Percentiles rank a stretch among this genome's conserved stretches.
phyloP scores from a whole-genome alignment of 2,888 invertebrate species.

The Clistopyga incitator region DNA sequence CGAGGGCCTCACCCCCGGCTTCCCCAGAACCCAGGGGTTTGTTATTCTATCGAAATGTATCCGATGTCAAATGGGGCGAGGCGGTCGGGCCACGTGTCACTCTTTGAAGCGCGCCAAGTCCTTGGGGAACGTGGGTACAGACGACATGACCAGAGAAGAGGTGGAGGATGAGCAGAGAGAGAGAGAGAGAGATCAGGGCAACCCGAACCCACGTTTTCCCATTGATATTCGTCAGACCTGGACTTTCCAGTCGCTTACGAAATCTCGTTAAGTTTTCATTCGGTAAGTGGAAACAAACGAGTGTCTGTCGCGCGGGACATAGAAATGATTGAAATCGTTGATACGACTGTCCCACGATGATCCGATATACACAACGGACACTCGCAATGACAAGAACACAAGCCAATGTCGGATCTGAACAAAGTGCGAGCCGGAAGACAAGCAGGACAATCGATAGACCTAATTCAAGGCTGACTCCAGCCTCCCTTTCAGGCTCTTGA shows the following conservation, averaged over 20 bases:
- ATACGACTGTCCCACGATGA: constrained; percentile 26
- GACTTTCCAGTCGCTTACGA: constrained; percentile 70
- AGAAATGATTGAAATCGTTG: constrained; percentile 49
- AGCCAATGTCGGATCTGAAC: not conserved
- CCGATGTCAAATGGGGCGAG: constrained; percentile 78
- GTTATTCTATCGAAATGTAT: constrained; percentile 81
- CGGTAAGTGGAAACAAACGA: constrained; percentile 73
- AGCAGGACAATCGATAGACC: not conserved
- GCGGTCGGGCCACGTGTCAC: constrained; percentile 75
- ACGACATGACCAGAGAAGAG: constrained; percentile 52
- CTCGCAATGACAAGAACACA: not conserved
- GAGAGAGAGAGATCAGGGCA: too few species aligned
- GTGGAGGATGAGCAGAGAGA: constrained; percentile 13
- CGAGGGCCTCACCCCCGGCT: constrained; percentile 55
- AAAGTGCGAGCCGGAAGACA: not conserved
- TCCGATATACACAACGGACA: constrained; percentile 11
- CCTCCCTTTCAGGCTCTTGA: too few species aligned
- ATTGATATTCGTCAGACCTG: constrained; percentile 56
- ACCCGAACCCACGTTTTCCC: constrained; percentile 50
- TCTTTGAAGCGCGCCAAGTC: constrained; percentile 73
- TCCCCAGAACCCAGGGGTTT: constrained; percentile 69
- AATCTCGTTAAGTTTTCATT: constrained; percentile 82
- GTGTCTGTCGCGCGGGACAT: constrained; percentile 8
- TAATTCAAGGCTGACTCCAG: too few species aligned
- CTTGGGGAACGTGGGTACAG: constrained; percentile 53